Percentiles rank a stretch among this genome's conserved stretches.
Evolutionary conservation across 1,140 invertebrate species (phyloP).

Genomic region (Telenomus remus): DNA sequence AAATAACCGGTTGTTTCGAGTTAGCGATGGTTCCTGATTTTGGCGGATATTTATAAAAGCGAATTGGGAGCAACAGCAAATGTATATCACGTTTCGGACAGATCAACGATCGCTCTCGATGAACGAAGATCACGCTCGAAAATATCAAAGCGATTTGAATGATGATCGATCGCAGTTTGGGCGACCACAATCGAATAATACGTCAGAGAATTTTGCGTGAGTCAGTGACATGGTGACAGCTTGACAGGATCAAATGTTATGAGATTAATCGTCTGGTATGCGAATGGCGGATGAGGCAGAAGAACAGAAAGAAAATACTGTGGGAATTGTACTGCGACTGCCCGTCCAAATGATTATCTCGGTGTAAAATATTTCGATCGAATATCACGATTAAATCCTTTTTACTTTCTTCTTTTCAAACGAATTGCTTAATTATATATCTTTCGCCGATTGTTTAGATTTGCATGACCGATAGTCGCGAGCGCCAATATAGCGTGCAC

Average conservation of each 20-base stretch:
- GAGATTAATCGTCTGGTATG: slow-evolving; percentile 48
- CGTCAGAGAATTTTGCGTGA: slow-evolving; percentile 52
- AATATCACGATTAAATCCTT: slow-evolving; percentile 39
- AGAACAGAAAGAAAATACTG: slow-evolving; percentile 49
- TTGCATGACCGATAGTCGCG: not conserved
- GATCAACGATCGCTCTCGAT: slow-evolving; percentile 42
- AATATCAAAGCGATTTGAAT: slow-evolving; percentile 45
- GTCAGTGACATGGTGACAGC: slow-evolving; percentile 57
- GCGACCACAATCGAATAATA: slow-evolving; percentile 52
- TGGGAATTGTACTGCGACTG: slow-evolving; percentile 35
- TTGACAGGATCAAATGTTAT: slow-evolving; percentile 57
- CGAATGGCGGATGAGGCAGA: slow-evolving; percentile 46
- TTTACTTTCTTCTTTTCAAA: too few relatives aligned
- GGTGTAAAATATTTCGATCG: slow-evolving; percentile 40
- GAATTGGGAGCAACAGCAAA: slow-evolving; percentile 29
- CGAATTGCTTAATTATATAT: slow-evolving; percentile 38
- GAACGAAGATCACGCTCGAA: slow-evolving; percentile 26
- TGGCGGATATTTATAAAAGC: slow-evolving; percentile 43
- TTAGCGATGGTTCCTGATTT: slow-evolving; percentile 22
- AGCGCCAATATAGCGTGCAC: slow-evolving; percentile 2
- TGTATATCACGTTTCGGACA: slow-evolving; percentile 47
- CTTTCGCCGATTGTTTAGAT: slow-evolving; percentile 35
- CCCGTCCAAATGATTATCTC: slow-evolving; percentile 27
- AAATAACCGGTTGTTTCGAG: slow-evolving; percentile 15
- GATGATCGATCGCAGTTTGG: slow-evolving; percentile 56